Evolutionary conservation across 2,888 invertebrate genomes (phyloP).

Genomic region (Meta bourneti): DNA sequence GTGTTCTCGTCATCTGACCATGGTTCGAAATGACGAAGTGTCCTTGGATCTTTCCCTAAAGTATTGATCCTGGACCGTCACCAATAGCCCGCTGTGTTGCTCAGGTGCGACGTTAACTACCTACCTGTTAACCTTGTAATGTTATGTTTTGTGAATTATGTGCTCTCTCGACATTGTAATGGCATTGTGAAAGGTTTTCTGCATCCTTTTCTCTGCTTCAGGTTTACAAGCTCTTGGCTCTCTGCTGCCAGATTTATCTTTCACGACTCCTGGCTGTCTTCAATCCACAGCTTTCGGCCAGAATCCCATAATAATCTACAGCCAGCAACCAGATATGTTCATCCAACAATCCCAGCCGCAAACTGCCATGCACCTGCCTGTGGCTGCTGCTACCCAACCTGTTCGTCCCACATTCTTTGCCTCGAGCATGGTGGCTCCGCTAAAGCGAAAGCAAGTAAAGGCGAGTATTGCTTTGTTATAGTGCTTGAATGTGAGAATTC

Average conservation of each 20-base stretch:
- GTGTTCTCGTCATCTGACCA: no score
- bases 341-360: constrained; percentile 88
- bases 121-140: no score
- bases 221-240: constrained; percentile 80
- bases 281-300: constrained; percentile 86
- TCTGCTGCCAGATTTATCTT: constrained; percentile 86
- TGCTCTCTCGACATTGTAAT: no score
- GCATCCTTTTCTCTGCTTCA: not conserved
- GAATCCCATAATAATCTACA: constrained; percentile 91
- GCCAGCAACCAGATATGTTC: constrained; percentile 89
- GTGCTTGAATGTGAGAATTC: not conserved
- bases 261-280: constrained; percentile 83
- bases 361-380: constrained; percentile 69
- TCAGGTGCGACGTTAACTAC: no score
- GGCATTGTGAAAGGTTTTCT: no score
- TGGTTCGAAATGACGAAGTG: no score
- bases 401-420: constrained; percentile 63
- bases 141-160: no score
- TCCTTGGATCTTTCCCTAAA: no score
- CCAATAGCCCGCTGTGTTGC: no score
- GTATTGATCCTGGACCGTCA: no score
- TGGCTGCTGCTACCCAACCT: constrained; percentile 65
- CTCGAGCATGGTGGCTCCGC: constrained; percentile 17
- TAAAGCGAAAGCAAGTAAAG: constrained; percentile 72
- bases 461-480: constrained; percentile 3